These are phyloP conservation scores for Globodera rostochiensis DNA, from an alignment of 1,140 invertebrate species.

Conservation along the genomic window DNA sequence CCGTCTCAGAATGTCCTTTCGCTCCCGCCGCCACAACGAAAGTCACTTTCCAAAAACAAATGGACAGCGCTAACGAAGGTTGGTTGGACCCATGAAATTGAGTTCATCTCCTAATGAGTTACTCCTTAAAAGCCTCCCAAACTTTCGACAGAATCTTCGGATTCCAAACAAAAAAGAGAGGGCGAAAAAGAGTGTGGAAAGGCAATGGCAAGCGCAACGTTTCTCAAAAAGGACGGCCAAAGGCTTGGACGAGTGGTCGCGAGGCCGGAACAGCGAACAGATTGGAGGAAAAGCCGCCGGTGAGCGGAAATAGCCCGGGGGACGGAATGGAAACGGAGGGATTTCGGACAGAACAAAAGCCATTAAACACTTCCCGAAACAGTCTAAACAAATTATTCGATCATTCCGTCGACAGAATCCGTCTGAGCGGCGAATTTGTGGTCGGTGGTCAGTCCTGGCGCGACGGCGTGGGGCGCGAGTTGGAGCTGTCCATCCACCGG, in stretches of 20 bases:
- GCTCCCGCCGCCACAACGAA: background rate
- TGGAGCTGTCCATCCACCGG: constrained; percentile 29
- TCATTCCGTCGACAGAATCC: constrained; percentile 4
- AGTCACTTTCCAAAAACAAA: background rate
- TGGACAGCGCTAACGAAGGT: background rate
- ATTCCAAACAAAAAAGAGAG: background rate
- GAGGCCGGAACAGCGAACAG: constrained; percentile 9
- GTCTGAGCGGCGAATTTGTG: constrained; percentile 22
- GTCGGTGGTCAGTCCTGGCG: background rate
- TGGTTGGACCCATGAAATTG: background rate
- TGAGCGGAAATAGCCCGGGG: background rate
- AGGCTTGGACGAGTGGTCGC: constrained; percentile 26
- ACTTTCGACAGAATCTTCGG: constrained; percentile 3
- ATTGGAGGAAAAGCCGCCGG: background rate
- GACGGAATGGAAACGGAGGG: too few species aligned
- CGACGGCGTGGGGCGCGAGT: background rate
- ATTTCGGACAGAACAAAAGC: too few species aligned
- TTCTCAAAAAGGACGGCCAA: constrained; percentile 23
- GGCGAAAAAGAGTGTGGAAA: constrained; percentile 23
- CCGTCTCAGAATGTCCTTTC: constrained; percentile 13
- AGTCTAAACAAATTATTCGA: too few species aligned
- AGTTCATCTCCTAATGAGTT: background rate
- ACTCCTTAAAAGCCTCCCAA: constrained; percentile 22
- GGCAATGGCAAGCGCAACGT: constrained; percentile 34
- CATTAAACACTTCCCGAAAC: too few species aligned